A percentile compares a stretch with the other conserved stretches of the same genome.
phyloP scores from a whole-genome alignment of 2,113 vertebrate species.

The Mormoops blainvillei region DNA sequence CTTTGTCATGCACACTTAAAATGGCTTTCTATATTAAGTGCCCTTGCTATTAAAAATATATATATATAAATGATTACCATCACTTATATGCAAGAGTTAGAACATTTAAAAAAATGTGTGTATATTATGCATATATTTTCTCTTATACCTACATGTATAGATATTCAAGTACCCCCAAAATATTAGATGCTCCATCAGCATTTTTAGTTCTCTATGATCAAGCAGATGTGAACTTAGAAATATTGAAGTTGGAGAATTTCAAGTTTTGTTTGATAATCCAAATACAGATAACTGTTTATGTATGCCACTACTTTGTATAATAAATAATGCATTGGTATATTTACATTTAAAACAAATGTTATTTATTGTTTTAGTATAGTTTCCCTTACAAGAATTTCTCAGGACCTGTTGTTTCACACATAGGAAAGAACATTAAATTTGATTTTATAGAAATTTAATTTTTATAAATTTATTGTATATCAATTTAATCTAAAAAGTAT shows the following conservation, averaged over 20 bases:
- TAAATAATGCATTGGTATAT: background rate
- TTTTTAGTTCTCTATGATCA: background rate
- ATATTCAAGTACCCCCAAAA: background rate
- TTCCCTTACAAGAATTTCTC: background rate
- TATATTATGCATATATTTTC: background rate
- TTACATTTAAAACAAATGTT: background rate
- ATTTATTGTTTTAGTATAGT: background rate
- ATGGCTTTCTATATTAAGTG: background rate
- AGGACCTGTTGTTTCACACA: background rate
- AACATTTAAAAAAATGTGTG: background rate
- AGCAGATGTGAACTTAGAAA: background rate
- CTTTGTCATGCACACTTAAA: background rate
- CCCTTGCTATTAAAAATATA: background rate
- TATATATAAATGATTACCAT: background rate
- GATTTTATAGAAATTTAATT: background rate
- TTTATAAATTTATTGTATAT: background rate
- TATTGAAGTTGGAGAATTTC: background rate
- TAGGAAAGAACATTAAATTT: background rate
- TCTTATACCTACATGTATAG: background rate
- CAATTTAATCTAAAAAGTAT: background rate
- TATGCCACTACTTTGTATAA: background rate
- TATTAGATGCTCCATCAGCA: background rate
- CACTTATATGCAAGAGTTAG: background rate
- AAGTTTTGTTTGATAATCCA: background rate
- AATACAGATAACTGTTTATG: background rate